These are phyloP conservation scores for Caenorhabditis remanei DNA, from an alignment of 1,140 invertebrate genomes.

Conservation along the genomic window DNA sequence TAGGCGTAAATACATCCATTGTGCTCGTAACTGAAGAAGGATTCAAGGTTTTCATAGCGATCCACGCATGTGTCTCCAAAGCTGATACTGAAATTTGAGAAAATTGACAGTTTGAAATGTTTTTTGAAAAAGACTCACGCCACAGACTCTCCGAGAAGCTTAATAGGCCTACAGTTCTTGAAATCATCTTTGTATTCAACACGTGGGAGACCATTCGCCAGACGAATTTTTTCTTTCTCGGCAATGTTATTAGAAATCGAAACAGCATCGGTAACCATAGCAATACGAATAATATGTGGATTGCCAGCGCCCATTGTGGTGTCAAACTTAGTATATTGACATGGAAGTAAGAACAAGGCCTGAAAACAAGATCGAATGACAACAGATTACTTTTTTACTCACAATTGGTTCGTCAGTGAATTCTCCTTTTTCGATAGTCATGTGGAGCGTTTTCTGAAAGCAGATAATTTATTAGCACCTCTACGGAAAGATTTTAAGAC, in stretches of 20 bases:
- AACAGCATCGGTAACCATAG: background rate
- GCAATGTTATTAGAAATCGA: background rate
- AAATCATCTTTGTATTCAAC: background rate
- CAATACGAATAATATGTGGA: conserved; percentile 2
- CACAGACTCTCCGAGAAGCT: background rate
- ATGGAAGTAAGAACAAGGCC: background rate
- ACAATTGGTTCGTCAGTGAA: background rate
- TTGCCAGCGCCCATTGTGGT: background rate
- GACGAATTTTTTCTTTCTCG: background rate
- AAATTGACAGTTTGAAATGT: no score
- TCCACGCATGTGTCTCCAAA: background rate
- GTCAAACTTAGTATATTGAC: background rate
- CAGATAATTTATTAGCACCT: background rate
- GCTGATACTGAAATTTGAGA: background rate
- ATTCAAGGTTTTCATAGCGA: background rate
- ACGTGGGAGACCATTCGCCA: background rate
- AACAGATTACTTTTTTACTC: background rate
- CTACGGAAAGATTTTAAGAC: no score
- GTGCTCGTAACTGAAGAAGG: conserved; percentile 11
- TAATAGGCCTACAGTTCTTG: background rate
- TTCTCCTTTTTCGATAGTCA: background rate
- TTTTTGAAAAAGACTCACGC: background rate
- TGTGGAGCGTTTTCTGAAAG: background rate
- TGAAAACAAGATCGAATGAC: background rate
- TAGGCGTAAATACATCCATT: conserved; percentile 1